phyloP scores from a whole-genome alignment of 53 echinoderm and acorn worm genomes.

The Astropecten irregularis region DNA sequence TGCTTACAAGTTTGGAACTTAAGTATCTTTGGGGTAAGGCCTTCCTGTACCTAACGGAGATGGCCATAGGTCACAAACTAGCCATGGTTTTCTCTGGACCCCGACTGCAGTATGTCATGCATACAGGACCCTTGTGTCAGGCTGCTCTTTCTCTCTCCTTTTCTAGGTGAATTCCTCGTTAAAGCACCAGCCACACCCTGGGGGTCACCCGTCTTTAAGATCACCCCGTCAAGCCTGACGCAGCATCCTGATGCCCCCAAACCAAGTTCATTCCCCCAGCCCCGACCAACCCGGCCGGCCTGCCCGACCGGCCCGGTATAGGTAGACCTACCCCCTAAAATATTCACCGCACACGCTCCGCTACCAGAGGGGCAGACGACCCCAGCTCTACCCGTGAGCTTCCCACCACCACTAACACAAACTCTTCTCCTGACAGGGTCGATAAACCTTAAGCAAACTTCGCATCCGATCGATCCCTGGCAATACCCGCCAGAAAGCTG shows the following conservation, averaged over 20 bases:
- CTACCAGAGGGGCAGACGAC: slow-evolving; percentile 10
- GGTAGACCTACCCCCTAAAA: too few species aligned
- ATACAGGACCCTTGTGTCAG: too few species aligned
- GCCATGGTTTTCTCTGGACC: too few species aligned
- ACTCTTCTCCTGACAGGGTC: slow-evolving; percentile 20
- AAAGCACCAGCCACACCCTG: slow-evolving; percentile 2
- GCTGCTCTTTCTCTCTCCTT: too few species aligned
- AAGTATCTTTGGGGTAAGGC: too few species aligned
- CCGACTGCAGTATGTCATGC: too few species aligned
- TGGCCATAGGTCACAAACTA: too few species aligned
- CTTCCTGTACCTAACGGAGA: too few species aligned
- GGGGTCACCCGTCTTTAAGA: slow-evolving; percentile 14
- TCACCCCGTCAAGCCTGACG: slow-evolving; percentile 42
- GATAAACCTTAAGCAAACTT: slow-evolving; percentile 45
- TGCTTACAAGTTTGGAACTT: too few species aligned
- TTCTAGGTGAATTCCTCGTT: slow-evolving; percentile 14
- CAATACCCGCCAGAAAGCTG: neutral
- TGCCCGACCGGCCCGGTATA: too few species aligned
- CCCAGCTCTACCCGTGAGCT: neutral
- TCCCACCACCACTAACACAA: too few species aligned
- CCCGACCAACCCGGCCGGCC: too few species aligned
- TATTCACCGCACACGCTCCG: neutral
- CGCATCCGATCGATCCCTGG: slow-evolving; percentile 23
- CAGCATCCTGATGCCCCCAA: slow-evolving; percentile 6
- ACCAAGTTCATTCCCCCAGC: neutral